Percentiles rank a stretch among this genome's conserved stretches.
Conservation (phyloP, 1,140 invertebrate species). For the Lycorma delicatula region DNA sequence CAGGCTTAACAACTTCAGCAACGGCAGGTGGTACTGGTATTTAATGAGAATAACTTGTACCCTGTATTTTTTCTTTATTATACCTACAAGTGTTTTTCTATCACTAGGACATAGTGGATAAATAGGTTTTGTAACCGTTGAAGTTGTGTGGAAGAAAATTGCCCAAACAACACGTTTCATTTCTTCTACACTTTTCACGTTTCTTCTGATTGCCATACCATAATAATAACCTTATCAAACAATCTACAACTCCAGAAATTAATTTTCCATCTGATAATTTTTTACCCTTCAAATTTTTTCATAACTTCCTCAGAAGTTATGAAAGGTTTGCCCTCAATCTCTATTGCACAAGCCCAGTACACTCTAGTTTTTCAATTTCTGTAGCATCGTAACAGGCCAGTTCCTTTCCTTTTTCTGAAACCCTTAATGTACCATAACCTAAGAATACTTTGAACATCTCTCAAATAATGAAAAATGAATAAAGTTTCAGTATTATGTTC, state of each 20-base stretch:
- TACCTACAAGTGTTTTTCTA: slow-evolving; percentile 18
- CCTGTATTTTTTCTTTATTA: background rate
- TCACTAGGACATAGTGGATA: slow-evolving; percentile 19
- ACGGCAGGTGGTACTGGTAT: background rate
- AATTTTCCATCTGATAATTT: slow-evolving; percentile 1
- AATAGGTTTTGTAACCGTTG: slow-evolving; percentile 19
- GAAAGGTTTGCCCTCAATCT: slow-evolving; percentile 8
- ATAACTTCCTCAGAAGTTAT: slow-evolving; percentile 1
- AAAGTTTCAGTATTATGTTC: too few relatives aligned
- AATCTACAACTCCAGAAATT: background rate
- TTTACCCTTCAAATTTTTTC: background rate
- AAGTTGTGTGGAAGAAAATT: slow-evolving; percentile 19
- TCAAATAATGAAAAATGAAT: too few relatives aligned
- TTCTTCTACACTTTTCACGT: slow-evolving; percentile 12
- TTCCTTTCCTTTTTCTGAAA: slow-evolving; percentile 6
- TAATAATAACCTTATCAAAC: slow-evolving; percentile 11
- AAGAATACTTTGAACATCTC: slow-evolving; percentile 19
- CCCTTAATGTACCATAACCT: slow-evolving; percentile 21
- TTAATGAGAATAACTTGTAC: slow-evolving; percentile 8
- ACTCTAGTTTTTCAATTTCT: slow-evolving; percentile 21
- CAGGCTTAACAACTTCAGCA: slow-evolving; percentile 20
- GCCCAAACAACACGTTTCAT: slow-evolving; percentile 18
- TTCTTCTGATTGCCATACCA: slow-evolving; percentile 12
- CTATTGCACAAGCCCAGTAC: slow-evolving; percentile 19
- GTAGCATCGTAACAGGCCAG: slow-evolving; percentile 10